Evolutionary conservation across 2,888 invertebrate genomes (phyloP), one percentile per base, ranked within the genome.

Genomic region (Agapostemon virescens): DNA sequence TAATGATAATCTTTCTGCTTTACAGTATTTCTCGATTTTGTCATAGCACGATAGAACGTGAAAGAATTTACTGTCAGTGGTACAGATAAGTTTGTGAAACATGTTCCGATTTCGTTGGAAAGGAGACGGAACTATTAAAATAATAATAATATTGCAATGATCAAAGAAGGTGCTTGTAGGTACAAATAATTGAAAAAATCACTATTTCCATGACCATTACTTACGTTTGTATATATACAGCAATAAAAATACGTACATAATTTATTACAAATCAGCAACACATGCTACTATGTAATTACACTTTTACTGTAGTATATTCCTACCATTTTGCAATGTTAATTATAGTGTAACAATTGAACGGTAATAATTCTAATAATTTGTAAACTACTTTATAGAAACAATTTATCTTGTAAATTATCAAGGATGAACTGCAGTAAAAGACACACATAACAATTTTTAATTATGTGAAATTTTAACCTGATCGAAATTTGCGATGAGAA

Each of bases 1-100:
- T 66, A 64, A 17, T 72, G 66, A 70, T 61, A 52, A 58, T 69
- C 55, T 64, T 70, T 55, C 55, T 82, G 70, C 69, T 74, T 76
- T 40, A 49, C 83, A 84, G 84, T 83, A 84, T 84, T 84, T 79
- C 69, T 77, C 42, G 77, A 63, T 81, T 69, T 84, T 81, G 76
- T 74, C 42, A 42, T 55, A 71, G 67, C 45, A 69, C 49, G 36
- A 73, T 75, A 33, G 74, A 76, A 74, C 9, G 45, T 74, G 67
- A 67, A 63, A 61, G 26, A 67, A 74, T 23, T 73, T 71, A 72
- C 74, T 36, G 72, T 74, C 33, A 40, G 63, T 74, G 36, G 49
- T 69, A 64, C 30, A 26, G 73, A 76, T 68, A 81, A 72, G 26
- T 76, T 68, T 52, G 30, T 36, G 42, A 30, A 49, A 7, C 30